These are phyloP conservation scores for Gobiocypris rarus DNA, from an alignment of 2,113 vertebrate genomes.

Conservation along the genomic window DNA sequence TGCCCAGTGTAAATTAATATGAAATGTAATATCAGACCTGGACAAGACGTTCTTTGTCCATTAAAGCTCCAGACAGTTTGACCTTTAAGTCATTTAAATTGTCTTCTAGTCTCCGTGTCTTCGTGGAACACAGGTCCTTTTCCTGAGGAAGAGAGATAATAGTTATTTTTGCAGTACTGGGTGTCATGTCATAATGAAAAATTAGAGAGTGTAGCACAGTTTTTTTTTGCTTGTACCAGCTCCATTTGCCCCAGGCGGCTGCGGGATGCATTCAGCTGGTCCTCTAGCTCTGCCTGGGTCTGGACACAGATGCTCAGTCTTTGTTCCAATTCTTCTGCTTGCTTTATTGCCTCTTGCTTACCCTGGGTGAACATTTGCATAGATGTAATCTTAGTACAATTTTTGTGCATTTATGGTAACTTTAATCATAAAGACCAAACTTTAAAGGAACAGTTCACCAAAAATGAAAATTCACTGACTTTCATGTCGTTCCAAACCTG, in stretches of 20 bases:
- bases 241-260: slow-evolving; percentile 67
- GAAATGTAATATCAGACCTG: slow-evolving; percentile 60
- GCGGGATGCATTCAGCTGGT: slow-evolving; percentile 69
- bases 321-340: slow-evolving; percentile 67
- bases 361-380: slow-evolving; percentile 49
- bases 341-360: slow-evolving; percentile 59
- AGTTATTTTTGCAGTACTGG: neutral
- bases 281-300: slow-evolving; percentile 64
- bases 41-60: slow-evolving; percentile 66
- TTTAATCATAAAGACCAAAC: neutral
- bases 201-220: neutral
- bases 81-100: slow-evolving; percentile 67
- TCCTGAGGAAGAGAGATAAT: slow-evolving; percentile 65
- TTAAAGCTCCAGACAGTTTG: slow-evolving; percentile 60
- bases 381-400: neutral
- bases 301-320: slow-evolving; percentile 54
- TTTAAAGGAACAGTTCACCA: neutral
- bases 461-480: neutral
- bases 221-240: slow-evolving; percentile 66
- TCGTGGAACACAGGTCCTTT: slow-evolving; percentile 72
- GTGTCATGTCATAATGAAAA: neutral
- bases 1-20: neutral
- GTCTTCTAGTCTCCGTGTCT: slow-evolving; percentile 70
- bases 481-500: neutral
- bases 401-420: neutral